phyloP scores from a whole-genome alignment of 2,888 invertebrate genomes.

The Drosophila limbata region DNA sequence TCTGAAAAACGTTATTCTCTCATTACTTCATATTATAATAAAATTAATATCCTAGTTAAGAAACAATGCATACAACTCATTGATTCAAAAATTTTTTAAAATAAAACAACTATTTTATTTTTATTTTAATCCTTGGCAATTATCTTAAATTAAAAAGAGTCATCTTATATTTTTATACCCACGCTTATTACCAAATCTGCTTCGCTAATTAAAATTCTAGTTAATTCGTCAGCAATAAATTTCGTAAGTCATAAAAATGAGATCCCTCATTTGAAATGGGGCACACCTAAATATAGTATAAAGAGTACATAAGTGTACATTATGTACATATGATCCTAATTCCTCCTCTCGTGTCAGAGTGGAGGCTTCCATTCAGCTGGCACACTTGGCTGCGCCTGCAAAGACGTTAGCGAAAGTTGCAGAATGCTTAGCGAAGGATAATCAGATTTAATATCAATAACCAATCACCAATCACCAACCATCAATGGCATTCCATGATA shows the following conservation, averaged over 20 bases:
- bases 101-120: too few relatives aligned
- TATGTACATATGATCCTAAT: neutral
- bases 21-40: too few relatives aligned
- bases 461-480: slow-evolving; percentile 64
- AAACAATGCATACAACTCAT: too few relatives aligned
- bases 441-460: slow-evolving; percentile 74
- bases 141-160: too few relatives aligned
- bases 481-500: slow-evolving; percentile 40
- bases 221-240: slow-evolving; percentile 12
- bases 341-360: neutral
- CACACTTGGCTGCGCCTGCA: slow-evolving; percentile 54
- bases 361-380: slow-evolving; percentile 7
- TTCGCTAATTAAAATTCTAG: slow-evolving; percentile 10
- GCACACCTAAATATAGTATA: neutral
- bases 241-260: neutral
- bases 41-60: too few relatives aligned
- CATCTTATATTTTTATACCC: neutral
- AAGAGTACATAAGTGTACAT: too few relatives aligned
- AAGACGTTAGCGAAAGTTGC: slow-evolving; percentile 39
- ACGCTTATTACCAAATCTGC: neutral
- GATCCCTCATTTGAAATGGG: neutral
- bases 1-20: too few relatives aligned
- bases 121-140: too few relatives aligned
- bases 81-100: too few relatives aligned
- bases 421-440: slow-evolving; percentile 44